Evolutionary conservation across 2,113 vertebrate genomes (phyloP), one percentile per base, ranked within the genome.

Genomic region (Tyrannus savana): DNA sequence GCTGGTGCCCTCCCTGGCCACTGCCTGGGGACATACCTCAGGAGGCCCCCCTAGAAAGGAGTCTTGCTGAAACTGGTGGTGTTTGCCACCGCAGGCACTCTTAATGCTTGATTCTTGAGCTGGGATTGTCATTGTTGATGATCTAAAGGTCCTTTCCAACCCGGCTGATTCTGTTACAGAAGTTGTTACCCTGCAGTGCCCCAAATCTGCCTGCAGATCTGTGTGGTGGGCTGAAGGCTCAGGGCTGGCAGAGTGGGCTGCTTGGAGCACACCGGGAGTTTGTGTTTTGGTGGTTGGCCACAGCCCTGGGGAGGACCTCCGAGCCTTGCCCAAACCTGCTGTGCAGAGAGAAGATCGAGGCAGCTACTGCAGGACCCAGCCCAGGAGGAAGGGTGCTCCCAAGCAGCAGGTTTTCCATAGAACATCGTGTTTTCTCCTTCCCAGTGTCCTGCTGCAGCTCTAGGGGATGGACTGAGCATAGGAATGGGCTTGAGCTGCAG

Each of bases 1-100:
- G 33, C 52, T 53, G 46, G n/a, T 0, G 0, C 23, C 28, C 16
- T 63, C 24, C 14, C 23, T 44, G 42, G 8, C 31, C 7, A 2
- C 47, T 35, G 21, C 39, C 31, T 56, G 55, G 33, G 33, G 12
- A 4, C 19, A 56, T 18, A 19, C 15, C 46, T 88, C 23, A 28
- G 84, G 52, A 78, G 19, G 18, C 33, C 18, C 22, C 1, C 0
- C 30, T 71, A 17, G 50, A 47, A 62, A 55, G 55, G 31, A 25
- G 8, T 55, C 33, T 39, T 63, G 75, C 39, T 74, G 47, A 33
- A 63, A 14, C 31, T 17, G 31, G 37, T 21, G 27, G 22, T 11
- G 3, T 60, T 80, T 67, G 25, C 39, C 3, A 2, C 21, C 66
- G 18, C 25, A 62, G 35, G 21, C 22, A 74, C 12, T 31, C 6